Base-by-base conservation (phyloP, 2,797 vertebrate species). In the Dicrostonyx torquatus region DNA sequence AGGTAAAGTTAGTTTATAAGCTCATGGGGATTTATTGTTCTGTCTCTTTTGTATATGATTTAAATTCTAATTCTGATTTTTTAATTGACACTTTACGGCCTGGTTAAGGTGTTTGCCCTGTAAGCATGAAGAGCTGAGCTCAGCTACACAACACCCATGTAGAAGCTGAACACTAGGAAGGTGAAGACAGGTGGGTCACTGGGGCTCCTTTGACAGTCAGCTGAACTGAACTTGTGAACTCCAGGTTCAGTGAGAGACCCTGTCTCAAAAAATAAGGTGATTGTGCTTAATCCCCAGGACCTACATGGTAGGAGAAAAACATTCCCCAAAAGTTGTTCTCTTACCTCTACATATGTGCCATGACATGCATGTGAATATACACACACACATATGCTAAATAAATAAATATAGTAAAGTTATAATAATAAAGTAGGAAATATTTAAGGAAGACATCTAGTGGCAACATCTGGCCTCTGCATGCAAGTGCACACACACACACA, bases 1-100 rank as follows among this genome's bases (percentile, higher is more conserved):
- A 87, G 50, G 62, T 94, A 58, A 93, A 88, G 31, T 76, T 91
- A 83, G 79, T 87, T 80, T 77, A 37, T 84, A 31, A 50, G 15
- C 77, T 86, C 45, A 24, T 43, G 40, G 68, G 29, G 22, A 72
- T 53, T 92, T 87, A 73, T 82, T 79, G 85, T 80, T 92, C n/a
- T 90, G 7, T 45, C 94, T 68, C n/a, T 92, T 92, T 73, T 76
- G 58, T 78, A 55, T 85, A 50, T 90, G 45, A 76, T 94, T 93
- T 43, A 92, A 82, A 93, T 89, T 94, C 90, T 48, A 17, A 75
- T 70, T 86, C 37, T 80, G 91, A 89, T 84, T 73, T 3, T 64
- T 11, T 34, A 55, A 79, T 55, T 40, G 14, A 72, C 5, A 43
- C 17, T 40, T 37, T 53, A 17, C 0, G 14, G 22, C 15, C 64